phyloP scores from a whole-genome alignment of 2,888 invertebrate species.

The Clusia tigrina region DNA sequence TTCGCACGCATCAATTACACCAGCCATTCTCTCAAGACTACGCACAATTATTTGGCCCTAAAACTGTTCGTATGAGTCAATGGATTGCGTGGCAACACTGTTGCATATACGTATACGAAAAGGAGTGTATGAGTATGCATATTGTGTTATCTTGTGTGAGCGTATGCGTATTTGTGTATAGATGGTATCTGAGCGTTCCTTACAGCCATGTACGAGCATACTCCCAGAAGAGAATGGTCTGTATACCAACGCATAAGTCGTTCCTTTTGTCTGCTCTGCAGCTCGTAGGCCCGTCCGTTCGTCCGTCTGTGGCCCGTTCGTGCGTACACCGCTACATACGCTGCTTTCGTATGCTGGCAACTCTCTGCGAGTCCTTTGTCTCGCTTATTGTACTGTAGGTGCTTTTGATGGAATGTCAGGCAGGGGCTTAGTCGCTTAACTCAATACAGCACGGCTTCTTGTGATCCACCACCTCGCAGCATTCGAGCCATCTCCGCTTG shows the following conservation, averaged over 20 bases:
- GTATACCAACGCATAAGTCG: too few species aligned
- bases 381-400: not conserved
- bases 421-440: not conserved
- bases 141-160: too few species aligned
- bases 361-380: conserved; percentile 3
- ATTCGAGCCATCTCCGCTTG: not conserved
- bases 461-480: not conserved
- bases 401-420: conserved; percentile 2
- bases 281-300: not conserved
- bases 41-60: too few species aligned
- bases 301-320: conserved; percentile 8
- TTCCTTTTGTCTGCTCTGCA: not conserved
- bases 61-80: too few species aligned
- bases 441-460: not conserved
- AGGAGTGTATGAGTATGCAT: too few species aligned
- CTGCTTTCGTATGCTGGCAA: not conserved
- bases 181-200: not conserved
- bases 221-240: too few species aligned
- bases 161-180: too few species aligned
- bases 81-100: too few species aligned
- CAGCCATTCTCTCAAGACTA: too few species aligned
- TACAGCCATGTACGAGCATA: too few species aligned
- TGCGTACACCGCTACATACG: conserved; percentile 2
- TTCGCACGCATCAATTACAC: too few species aligned
- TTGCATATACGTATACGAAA: too few species aligned